A percentile compares a stretch with the other conserved stretches of the same genome.
phyloP scores from a whole-genome alignment of 2,888 invertebrate species.

The Caenorhabditis imperialis region DNA sequence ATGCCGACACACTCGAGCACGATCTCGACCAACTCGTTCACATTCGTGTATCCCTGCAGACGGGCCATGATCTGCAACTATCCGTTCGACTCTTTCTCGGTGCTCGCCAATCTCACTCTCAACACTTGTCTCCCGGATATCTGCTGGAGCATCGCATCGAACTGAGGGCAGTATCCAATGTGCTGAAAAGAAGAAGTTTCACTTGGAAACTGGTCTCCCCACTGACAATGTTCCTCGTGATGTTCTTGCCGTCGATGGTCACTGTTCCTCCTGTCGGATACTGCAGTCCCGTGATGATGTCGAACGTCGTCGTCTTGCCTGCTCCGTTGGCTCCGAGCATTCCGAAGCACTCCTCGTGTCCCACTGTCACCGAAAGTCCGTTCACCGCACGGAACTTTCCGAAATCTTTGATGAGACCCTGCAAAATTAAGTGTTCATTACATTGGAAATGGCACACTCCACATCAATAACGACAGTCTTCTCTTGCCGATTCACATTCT shows the following conservation, averaged over 20 bases:
- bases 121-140: conserved; percentile 68
- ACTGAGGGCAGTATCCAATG: conserved; percentile 75
- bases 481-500: not conserved
- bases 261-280: conserved; percentile 62
- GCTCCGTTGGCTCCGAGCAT: conserved; percentile 70
- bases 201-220: conserved; percentile 5
- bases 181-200: conserved; percentile 52
- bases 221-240: too few species aligned
- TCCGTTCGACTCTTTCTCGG: too few species aligned
- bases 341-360: conserved; percentile 72
- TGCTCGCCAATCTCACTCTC: too few species aligned
- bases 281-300: conserved; percentile 69
- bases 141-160: conserved; percentile 68
- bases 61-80: conserved; percentile 23
- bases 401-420: conserved; percentile 49
- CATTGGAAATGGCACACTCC: too few species aligned
- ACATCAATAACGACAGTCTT: not conserved
- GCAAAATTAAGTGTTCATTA: conserved; percentile 7
- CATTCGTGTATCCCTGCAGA: conserved; percentile 29
- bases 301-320: conserved; percentile 75
- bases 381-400: conserved; percentile 64
- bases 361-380: conserved; percentile 63
- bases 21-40: conserved; percentile 72
- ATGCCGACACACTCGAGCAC: conserved; percentile 81
- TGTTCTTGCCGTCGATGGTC: conserved; percentile 57